Conservation (phyloP, 2,888 invertebrate species). For the Phrixothrix hirtus region DNA sequence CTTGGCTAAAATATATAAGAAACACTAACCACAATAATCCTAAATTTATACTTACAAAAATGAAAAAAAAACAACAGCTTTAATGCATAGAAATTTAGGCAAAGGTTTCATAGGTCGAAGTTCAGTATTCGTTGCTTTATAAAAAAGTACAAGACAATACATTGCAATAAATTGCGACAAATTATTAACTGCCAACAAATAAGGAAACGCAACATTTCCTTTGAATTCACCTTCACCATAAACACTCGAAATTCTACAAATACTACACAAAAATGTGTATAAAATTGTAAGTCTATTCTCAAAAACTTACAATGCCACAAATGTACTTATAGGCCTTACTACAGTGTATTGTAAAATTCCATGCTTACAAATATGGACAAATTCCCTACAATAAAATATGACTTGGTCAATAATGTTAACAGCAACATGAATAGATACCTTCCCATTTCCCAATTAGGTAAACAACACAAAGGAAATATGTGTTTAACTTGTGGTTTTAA, state of each 20-base stretch:
- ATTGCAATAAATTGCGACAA: conserved; percentile 93
- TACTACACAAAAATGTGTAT: conserved; percentile 59
- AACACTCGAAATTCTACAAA: conserved; percentile 81
- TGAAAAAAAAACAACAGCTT: conserved; percentile 96
- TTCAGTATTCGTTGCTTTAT: conserved; percentile 84
- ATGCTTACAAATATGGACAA: conserved; percentile 94
- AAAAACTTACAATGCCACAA: conserved; percentile 80
- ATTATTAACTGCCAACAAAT: conserved; percentile 85
- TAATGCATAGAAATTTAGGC: conserved; percentile 94
- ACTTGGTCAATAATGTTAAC: too few species aligned
- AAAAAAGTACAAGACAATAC: conserved; percentile 94
- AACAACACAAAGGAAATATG: conserved; percentile 88
- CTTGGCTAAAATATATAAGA: conserved; percentile 72
- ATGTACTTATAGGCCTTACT: conserved; percentile 85
- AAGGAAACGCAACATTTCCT: conserved; percentile 84
- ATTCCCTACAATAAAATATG: conserved; percentile 65
- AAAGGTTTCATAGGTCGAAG: conserved; percentile 91
- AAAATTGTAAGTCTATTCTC: conserved; percentile 3
- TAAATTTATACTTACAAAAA: conserved; percentile 81
- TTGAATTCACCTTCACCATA: conserved; percentile 92
- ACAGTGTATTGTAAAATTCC: conserved; percentile 95
- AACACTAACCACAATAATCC: conserved; percentile 8
- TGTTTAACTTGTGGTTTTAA: conserved; percentile 85
- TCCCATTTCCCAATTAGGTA: conserved; percentile 93
- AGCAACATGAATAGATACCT: too few species aligned